These are phyloP conservation scores for Erinaceus europaeus DNA, from an alignment of 2,113 vertebrate species.

Conservation along the genomic window DNA sequence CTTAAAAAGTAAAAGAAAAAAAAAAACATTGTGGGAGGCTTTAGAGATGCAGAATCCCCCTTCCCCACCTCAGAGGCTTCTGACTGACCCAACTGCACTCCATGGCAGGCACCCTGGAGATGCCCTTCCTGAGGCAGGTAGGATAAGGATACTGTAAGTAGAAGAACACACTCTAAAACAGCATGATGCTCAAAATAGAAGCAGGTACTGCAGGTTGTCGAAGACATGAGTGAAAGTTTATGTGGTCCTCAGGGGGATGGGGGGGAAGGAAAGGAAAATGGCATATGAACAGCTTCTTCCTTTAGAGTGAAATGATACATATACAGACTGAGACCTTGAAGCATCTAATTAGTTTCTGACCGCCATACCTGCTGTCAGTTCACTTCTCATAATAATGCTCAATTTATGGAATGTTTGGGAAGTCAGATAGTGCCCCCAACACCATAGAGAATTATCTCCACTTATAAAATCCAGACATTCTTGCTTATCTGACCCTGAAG, in stretches of 20 bases:
- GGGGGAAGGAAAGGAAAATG: background rate
- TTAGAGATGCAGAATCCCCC: background rate
- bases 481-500: background rate
- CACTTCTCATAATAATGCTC: background rate
- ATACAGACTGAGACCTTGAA: accelerated
- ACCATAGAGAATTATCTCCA: background rate
- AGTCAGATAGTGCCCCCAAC: background rate
- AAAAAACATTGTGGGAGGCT: background rate
- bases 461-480: background rate
- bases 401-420: background rate
- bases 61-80: background rate
- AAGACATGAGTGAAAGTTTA: background rate
- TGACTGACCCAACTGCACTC: background rate
- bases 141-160: background rate
- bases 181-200: background rate
- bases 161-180: background rate
- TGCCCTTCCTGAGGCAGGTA: background rate
- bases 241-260: background rate
- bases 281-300: background rate
- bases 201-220: background rate
- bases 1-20: background rate
- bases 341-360: background rate
- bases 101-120: background rate
- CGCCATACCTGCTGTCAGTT: no score
- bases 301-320: no score